Conservation (phyloP, 2,888 invertebrate genomes). For the Alloscopus bannaensis region DNA sequence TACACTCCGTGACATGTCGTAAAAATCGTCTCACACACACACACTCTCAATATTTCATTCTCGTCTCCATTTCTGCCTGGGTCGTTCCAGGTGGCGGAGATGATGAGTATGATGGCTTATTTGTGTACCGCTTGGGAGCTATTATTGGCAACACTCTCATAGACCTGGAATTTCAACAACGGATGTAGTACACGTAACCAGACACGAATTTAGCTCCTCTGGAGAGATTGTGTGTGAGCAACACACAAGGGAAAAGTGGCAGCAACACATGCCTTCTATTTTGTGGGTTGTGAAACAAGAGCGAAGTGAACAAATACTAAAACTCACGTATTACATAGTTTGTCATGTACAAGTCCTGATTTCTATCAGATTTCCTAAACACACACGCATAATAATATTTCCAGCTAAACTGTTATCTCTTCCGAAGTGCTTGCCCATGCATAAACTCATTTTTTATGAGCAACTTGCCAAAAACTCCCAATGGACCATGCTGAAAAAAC, state of each 20-base stretch:
- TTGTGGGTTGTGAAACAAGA: too few relatives aligned
- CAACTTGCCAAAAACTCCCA: slow-evolving; percentile 55
- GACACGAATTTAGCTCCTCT: neutral
- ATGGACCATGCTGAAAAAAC: slow-evolving; percentile 33
- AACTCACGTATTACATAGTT: too few relatives aligned
- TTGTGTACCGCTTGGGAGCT: slow-evolving; percentile 58
- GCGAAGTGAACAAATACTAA: too few relatives aligned
- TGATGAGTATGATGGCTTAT: slow-evolving; percentile 57
- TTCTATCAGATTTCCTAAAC: neutral
- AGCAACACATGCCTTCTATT: slow-evolving; percentile 54
- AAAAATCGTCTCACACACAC: slow-evolving; percentile 13
- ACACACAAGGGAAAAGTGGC: slow-evolving; percentile 20
- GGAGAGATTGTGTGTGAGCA: neutral
- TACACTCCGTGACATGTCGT: slow-evolving; percentile 27
- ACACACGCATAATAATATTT: slow-evolving; percentile 1
- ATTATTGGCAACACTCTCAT: slow-evolving; percentile 57
- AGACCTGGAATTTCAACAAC: slow-evolving; percentile 37
- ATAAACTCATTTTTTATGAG: too few relatives aligned
- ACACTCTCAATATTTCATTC: neutral
- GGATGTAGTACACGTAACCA: slow-evolving; percentile 8
- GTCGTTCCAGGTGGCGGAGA: slow-evolving; percentile 58
- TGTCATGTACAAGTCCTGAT: too few relatives aligned
- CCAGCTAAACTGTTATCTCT: neutral
- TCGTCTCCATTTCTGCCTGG: too few relatives aligned
- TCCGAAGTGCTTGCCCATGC: too few relatives aligned